Evolutionary conservation across 2,113 vertebrate genomes (phyloP).

Genomic region (Elephas maximus): DNA sequence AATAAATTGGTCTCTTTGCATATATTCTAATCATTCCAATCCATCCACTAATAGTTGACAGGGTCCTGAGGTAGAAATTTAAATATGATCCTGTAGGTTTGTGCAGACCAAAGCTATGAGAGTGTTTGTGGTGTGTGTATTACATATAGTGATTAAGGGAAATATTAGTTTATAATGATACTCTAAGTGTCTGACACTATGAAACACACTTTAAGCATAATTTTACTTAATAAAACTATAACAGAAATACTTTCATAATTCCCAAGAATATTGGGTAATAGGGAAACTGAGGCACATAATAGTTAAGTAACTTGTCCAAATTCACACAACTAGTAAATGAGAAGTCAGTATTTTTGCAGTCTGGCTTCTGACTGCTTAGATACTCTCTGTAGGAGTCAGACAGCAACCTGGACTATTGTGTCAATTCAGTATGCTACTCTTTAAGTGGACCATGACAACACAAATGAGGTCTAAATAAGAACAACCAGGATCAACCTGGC

Average conservation of each 20-base stretch:
- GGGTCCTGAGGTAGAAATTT: background rate
- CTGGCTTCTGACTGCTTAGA: conserved; percentile 2
- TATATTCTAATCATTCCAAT: background rate
- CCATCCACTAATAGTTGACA: background rate
- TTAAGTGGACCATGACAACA: background rate
- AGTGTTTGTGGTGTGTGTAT: background rate
- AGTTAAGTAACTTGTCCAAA: background rate
- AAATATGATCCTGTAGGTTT: background rate
- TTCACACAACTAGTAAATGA: background rate
- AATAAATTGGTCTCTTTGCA: background rate
- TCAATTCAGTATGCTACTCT: background rate
- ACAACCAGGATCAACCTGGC: background rate
- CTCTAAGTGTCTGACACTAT: background rate
- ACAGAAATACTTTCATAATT: background rate
- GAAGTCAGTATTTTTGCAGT: background rate
- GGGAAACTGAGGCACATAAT: background rate
- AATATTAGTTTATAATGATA: background rate
- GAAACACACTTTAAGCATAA: background rate
- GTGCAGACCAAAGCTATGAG: background rate
- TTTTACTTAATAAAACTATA: background rate
- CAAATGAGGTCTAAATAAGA: background rate
- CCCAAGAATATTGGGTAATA: background rate
- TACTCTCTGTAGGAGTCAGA: background rate
- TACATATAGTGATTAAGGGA: background rate
- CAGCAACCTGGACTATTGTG: background rate